Percentiles rank a stretch among this genome's conserved stretches.
Evolutionary conservation across 2,888 invertebrate genomes (phyloP).

Genomic region (Callyntrura sp.): DNA sequence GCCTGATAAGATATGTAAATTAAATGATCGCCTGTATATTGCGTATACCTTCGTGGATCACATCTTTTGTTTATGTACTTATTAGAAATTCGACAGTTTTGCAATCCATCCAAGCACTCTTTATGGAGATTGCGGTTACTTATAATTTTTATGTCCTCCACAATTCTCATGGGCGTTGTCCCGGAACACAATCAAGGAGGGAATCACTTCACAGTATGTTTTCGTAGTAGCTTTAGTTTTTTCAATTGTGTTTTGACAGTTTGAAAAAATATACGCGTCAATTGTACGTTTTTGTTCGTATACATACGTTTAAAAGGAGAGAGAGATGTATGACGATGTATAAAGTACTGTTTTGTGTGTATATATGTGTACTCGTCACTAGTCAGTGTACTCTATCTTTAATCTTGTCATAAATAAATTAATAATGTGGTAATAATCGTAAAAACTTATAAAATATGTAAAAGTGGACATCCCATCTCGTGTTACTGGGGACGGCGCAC

Average conservation of each 20-base stretch:
- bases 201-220: constrained; percentile 41
- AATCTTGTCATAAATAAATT: constrained; percentile 36
- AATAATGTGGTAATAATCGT: not conserved
- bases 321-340: not conserved
- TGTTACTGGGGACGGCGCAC: not conserved
- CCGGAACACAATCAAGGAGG: constrained; percentile 69
- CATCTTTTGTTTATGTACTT: not conserved
- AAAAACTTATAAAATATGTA: constrained; percentile 25
- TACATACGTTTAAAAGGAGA: not conserved
- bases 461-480: constrained; percentile 37
- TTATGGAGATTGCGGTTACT: constrained; percentile 34
- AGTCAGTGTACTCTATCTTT: not conserved
- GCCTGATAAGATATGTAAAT: constrained; percentile 26
- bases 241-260: constrained; percentile 21
- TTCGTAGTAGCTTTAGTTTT: not conserved
- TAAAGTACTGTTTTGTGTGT: not conserved
- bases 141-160: constrained; percentile 37
- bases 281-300: not conserved
- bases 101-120: constrained; percentile 28
- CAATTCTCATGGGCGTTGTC: constrained; percentile 69
- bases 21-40: constrained; percentile 25
- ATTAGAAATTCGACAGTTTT: constrained; percentile 41
- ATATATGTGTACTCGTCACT: not conserved
- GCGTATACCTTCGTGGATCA: not conserved
- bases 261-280: constrained; percentile 24